A percentile compares a stretch with the other conserved stretches of the same genome.
Evolutionary conservation across 2,888 invertebrate species (phyloP).

Genomic region (Fragum fragum): DNA sequence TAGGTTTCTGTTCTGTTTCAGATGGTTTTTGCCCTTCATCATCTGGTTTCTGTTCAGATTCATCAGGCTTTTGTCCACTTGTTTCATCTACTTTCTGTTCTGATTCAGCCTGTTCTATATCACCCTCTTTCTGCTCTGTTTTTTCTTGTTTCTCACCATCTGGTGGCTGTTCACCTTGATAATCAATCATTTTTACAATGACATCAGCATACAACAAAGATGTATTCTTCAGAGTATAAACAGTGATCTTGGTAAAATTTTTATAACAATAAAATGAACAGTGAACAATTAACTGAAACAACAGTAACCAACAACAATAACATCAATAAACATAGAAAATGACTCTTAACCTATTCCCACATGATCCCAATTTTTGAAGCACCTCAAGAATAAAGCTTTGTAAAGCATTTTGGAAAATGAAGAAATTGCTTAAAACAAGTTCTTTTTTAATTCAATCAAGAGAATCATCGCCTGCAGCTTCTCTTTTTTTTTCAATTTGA

Average conservation of each 20-base stretch:
- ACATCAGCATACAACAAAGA: no score
- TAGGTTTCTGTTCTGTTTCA: neutral
- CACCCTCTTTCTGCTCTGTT: neutral
- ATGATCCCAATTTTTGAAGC: no score
- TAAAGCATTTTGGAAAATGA: no score
- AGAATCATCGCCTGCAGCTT: no score
- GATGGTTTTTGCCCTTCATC: neutral
- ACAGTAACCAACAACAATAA: no score
- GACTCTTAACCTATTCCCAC: no score
- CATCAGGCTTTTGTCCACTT: constrained; percentile 7
- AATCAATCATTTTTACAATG: neutral
- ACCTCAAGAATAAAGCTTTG: no score
- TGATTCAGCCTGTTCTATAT: constrained; percentile 4
- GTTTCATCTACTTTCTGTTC: constrained; percentile 17
- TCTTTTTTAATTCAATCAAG: no score
- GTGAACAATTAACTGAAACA: neutral
- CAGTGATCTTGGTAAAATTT: neutral
- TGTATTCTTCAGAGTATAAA: no score
- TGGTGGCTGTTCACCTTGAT: constrained; percentile 1
- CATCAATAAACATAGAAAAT: no score
- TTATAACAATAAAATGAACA: neutral
- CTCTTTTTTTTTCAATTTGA: no score
- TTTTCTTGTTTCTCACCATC: constrained; percentile 28
- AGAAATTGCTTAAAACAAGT: no score
- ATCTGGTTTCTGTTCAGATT: constrained; percentile 24